A percentile compares a stretch with the other conserved stretches of the same genome.
Conservation (phyloP, 2,888 invertebrate genomes). For the Malthinus flaveolus region DNA sequence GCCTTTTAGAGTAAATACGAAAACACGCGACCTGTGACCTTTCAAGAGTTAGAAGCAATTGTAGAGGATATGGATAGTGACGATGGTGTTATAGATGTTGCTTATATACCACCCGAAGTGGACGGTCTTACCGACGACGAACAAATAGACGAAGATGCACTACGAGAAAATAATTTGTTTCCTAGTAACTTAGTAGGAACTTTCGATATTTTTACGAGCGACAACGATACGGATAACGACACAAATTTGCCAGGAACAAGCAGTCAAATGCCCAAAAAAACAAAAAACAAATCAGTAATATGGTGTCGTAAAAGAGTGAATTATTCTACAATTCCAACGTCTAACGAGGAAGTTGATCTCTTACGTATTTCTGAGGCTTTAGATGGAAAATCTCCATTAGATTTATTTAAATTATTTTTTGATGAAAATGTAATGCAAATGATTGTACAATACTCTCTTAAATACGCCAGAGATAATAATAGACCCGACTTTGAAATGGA, state of each 20-base stretch:
- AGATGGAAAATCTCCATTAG: too few species aligned
- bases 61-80: background rate
- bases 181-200: background rate
- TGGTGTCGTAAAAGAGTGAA: background rate
- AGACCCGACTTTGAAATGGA: background rate
- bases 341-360: background rate
- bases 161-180: too few species aligned
- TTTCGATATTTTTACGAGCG: background rate
- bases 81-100: background rate
- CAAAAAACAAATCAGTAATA: background rate
- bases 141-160: background rate
- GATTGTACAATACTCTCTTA: background rate
- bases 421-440: background rate
- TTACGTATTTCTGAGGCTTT: too few species aligned
- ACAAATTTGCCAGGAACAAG: too few species aligned
- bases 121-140: background rate
- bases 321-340: background rate
- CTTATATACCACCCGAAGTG: background rate
- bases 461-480: background rate
- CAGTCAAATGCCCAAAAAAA: too few species aligned
- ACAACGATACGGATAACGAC: too few species aligned
- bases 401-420: background rate
- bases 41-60: too few species aligned
- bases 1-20: too few species aligned
- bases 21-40: too few species aligned